Base-by-base conservation (phyloP, 2,888 invertebrate species). In the Tryphoninae sp. region DNA sequence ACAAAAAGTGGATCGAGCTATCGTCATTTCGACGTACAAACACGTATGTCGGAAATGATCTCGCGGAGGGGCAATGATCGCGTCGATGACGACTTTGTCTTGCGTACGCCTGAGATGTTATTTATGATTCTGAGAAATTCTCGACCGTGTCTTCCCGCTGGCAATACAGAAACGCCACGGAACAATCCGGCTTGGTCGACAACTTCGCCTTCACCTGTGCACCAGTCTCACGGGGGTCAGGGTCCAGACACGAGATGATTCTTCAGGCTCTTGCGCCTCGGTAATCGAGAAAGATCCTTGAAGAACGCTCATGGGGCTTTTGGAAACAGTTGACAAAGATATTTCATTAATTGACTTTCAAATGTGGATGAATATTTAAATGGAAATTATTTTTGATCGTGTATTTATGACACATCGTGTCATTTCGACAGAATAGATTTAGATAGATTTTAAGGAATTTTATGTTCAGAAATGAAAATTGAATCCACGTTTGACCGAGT, bases 41-140 rank as follows among this genome's bases (percentile, higher is more conserved):
- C 23, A 13, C 49, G n/a, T 62, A 13, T 9, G 75, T 78, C 23
- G 53, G 26, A 40, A 84, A 73, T 51, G 71, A 81, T 76, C 81
- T 58, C 33, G 68, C 45, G 74, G 74, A 79, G 73, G 81, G n/a
- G 73, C 77, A 81, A 78, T 59, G 78, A 69, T 78, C 78, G 69
- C 45, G 58, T 67, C 74, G 55, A 53, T 79, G 71, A 83, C 78
- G 80, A 53, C 69, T 53, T 49, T 53, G 65, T 77, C 53, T 8
- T 78, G 74, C 68, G 42, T 62, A 72, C 19, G 71, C 65, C 33
- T 23, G 49, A 45, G 59, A 81, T 82, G 74, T 82, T 85, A 83
- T 84, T 86, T 83, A 86, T 84, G 82, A 83, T 86, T 86, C 86
- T 79, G 51, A 81, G 86, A 86, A 86, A 72, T 78, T 79, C 68